Conservation (phyloP, 2,113 vertebrate genomes). For the Toxotes chatareus region DNA sequence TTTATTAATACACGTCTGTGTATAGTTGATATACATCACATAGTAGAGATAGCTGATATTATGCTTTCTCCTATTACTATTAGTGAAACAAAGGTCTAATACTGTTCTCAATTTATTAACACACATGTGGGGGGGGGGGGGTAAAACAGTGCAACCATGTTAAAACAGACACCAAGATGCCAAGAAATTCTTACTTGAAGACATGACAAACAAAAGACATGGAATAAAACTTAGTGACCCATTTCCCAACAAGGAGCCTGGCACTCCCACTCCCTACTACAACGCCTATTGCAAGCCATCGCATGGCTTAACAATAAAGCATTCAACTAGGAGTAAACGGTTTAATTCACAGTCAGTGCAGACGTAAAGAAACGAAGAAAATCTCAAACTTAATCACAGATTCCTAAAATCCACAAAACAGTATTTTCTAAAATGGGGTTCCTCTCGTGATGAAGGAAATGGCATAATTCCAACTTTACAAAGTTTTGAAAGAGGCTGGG, state of each 20-base stretch:
- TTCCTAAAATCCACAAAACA: slow-evolving; percentile 24
- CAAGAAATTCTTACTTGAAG: neutral
- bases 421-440: slow-evolving; percentile 27
- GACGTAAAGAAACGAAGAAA: slow-evolving; percentile 23
- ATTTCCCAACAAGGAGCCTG: slow-evolving; percentile 9
- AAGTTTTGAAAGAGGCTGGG: slow-evolving; percentile 6
- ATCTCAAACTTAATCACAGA: slow-evolving; percentile 18
- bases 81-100: neutral
- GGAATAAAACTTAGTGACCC: slow-evolving; percentile 22
- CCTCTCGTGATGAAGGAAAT: slow-evolving; percentile 2
- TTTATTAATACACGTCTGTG: neutral
- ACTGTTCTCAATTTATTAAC: slow-evolving; percentile 63
- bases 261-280: neutral
- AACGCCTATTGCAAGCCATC: slow-evolving; percentile 12
- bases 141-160: slow-evolving; percentile 61
- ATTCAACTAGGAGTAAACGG: slow-evolving; percentile 12
- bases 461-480: slow-evolving; percentile 13
- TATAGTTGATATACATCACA: neutral
- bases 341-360: slow-evolving; percentile 55
- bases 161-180: slow-evolving; percentile 45
- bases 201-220: slow-evolving; percentile 32
- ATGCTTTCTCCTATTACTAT: neutral
- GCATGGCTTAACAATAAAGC: slow-evolving; percentile 28
- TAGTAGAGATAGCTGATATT: too few relatives aligned
- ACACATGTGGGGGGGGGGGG: slow-evolving; percentile 31